A percentile compares a stretch with the other conserved stretches of the same genome.
Evolutionary conservation across 2,113 vertebrate species (phyloP).

Genomic region (Fulica atra): DNA sequence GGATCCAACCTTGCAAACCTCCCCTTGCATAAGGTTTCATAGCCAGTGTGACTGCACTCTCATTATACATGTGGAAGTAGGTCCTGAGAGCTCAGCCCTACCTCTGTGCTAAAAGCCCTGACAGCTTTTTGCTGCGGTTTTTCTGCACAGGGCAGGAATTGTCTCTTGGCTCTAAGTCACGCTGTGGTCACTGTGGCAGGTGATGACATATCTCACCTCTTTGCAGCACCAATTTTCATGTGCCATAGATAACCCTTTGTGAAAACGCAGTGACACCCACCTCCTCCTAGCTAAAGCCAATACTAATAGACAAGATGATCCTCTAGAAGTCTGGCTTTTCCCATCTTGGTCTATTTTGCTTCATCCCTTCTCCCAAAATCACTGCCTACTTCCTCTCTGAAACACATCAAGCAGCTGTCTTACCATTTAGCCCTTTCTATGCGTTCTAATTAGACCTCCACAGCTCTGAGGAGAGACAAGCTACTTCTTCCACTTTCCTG

Average conservation of each 20-base stretch:
- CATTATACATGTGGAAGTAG: rapidly evolving
- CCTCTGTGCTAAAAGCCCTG: not conserved
- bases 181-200: not conserved
- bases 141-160: not conserved
- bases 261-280: not conserved
- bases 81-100: not conserved
- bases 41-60: not conserved
- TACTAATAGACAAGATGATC: not conserved
- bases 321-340: not conserved
- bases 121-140: not conserved
- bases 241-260: not conserved
- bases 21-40: rapidly evolving
- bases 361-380: not conserved
- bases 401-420: not conserved
- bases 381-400: not conserved
- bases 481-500: not conserved
- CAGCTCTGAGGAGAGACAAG: not conserved
- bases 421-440: not conserved
- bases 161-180: not conserved
- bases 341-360: not conserved
- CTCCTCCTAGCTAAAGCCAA: not conserved
- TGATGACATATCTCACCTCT: not conserved
- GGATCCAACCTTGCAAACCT: not conserved
- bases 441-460: not conserved
- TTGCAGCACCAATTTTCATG: not conserved